Base-by-base conservation (phyloP, 1,140 invertebrate species). In the Drosophila rhopaloa region DNA sequence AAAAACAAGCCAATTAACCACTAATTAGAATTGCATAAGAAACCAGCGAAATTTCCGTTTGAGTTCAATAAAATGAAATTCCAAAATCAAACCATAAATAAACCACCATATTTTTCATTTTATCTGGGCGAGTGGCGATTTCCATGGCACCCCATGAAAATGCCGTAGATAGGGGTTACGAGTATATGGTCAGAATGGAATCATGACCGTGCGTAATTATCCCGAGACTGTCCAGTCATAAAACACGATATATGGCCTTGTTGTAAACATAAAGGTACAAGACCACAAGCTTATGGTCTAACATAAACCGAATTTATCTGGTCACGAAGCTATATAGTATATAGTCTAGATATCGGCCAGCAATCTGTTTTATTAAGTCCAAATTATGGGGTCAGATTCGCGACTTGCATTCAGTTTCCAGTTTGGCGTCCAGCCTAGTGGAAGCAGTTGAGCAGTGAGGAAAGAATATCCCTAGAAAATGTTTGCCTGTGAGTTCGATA, bases 401-500 rank as follows among this genome's bases (percentile, higher is more conserved):
- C 13, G 7, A 46, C 53, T 72, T 56, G 41, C 41, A 66, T 44
- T 88, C 65, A 89, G 84, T 89, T 71, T 65, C 43, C 59, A 51
- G 66, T 48, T 57, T 32, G 57, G 60, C 77, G 47, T 61, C 24
- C 44, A 80, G 60, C 53, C 48, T 29, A 56, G 41, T 70, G 72
- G 83, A 86, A 78, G 84, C 67, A 71, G n/a, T 40, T 29, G 16
- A 27, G 24, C 57, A 53, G 24, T 32, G 29, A 63, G 14, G 44
- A 67, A 89, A 67, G 56, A 78, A 32, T 51, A 35, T 54, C 16
- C 24, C 32, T 32, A n/a, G 13, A 72, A 68, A 62, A 89, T 84
- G 84, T 77, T 89, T 75, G 74, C 84, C 63, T 89, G 84, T 89
- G 66, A 81, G 83, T 86, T 19, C 41, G 7, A 8, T n/a, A 8